Conservation (phyloP, 2,113 vertebrate species). For the Aphyosemion australe region DNA sequence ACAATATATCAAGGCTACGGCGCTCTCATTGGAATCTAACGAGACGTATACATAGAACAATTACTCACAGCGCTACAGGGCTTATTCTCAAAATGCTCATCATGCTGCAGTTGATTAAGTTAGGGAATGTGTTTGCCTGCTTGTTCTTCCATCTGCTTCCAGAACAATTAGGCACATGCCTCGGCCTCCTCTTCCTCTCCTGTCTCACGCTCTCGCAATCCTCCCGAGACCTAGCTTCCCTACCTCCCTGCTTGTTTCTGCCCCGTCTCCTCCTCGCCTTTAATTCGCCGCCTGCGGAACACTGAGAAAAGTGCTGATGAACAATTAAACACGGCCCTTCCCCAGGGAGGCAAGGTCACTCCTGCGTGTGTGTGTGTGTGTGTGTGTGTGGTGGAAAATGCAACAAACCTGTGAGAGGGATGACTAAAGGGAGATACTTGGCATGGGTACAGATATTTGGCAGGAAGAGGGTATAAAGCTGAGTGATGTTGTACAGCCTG, state of each 20-base stretch:
- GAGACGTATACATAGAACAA: conserved; percentile 62
- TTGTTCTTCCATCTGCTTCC: conserved; percentile 71
- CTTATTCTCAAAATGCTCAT: conserved; percentile 60
- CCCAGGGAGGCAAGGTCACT: conserved; percentile 69
- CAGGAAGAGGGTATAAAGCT: conserved; percentile 52
- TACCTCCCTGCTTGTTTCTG: conserved; percentile 44
- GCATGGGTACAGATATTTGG: conserved; percentile 46
- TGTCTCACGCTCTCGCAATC: conserved; percentile 28
- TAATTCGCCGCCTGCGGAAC: conserved; percentile 66
- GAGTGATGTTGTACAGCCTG: conserved; percentile 41
- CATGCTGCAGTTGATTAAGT: conserved; percentile 67
- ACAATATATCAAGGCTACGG: conserved; percentile 65
- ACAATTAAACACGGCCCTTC: conserved; percentile 75
- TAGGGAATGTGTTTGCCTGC: conserved; percentile 59
- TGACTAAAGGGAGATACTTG: conserved; percentile 35
- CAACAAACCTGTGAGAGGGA: conserved; percentile 9
- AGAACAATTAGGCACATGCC: conserved; percentile 61
- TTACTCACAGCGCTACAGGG: conserved; percentile 49
- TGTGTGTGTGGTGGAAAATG: conserved; percentile 28
- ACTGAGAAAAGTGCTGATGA: conserved; percentile 74
- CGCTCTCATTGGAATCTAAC: conserved; percentile 65
- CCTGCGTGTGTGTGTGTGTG: conserved; percentile 40
- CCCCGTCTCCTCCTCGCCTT: conserved; percentile 47
- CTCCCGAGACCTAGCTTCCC: conserved; percentile 42
- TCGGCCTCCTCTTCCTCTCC: conserved; percentile 7